phyloP scores from a whole-genome alignment of 2,797 vertebrate species.

The Threskiornis aethiopicus region DNA sequence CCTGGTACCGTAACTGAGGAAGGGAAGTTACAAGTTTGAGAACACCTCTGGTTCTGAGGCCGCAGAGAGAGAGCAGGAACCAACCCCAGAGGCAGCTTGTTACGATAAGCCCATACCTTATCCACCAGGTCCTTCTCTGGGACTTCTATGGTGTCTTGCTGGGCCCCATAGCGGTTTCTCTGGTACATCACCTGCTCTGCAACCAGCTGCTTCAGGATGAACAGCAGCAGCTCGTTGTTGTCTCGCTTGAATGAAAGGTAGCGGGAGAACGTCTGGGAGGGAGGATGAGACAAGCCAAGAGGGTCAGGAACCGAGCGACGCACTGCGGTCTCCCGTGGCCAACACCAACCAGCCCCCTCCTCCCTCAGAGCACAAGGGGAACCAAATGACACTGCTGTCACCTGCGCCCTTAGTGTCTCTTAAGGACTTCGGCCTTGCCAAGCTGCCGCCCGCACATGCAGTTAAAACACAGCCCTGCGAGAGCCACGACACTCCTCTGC shows the following conservation, averaged over 20 bases:
- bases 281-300: not conserved
- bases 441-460: not conserved
- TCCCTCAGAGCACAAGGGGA: not conserved
- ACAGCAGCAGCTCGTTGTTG: constrained; percentile 97
- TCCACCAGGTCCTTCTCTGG: constrained; percentile 92
- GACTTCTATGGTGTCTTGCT: constrained; percentile 90
- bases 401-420: not conserved
- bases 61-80: not conserved
- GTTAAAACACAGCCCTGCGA: not conserved
- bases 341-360: not conserved
- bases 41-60: not conserved
- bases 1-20: not conserved
- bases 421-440: not conserved
- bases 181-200: constrained; percentile 93
- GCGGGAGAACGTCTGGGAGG: constrained; percentile 87
- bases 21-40: not conserved
- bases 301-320: rapidly evolving
- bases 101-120: constrained; percentile 77
- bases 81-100: not conserved
- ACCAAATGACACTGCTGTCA: not conserved
- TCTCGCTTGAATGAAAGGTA: constrained; percentile 94
- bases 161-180: constrained; percentile 93
- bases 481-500: not conserved
- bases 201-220: constrained; percentile 96
- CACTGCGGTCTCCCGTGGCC: rapidly evolving